Evolutionary conservation across 2,113 vertebrate genomes (phyloP).

Genomic region (Archocentrus centrarchus): DNA sequence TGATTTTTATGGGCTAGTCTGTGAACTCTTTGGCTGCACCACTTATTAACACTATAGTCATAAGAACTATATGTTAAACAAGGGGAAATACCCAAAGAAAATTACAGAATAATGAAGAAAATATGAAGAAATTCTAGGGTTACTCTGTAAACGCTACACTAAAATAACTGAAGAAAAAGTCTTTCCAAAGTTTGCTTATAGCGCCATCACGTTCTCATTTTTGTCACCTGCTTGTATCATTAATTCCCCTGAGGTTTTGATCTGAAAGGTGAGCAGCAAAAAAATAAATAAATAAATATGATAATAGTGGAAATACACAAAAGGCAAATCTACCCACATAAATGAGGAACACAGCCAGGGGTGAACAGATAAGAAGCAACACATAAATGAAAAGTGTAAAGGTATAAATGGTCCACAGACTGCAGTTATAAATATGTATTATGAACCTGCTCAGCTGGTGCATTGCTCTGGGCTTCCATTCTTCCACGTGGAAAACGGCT

Average conservation of each 20-base stretch:
- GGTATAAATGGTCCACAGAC: slow-evolving; percentile 69
- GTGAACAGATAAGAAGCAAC: slow-evolving; percentile 73
- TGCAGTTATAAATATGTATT: slow-evolving; percentile 78
- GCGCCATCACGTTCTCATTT: slow-evolving; percentile 24
- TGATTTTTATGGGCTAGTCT: not conserved
- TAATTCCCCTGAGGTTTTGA: slow-evolving; percentile 59
- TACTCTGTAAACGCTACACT: not conserved
- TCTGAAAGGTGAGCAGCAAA: slow-evolving; percentile 53
- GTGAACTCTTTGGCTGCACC: not conserved
- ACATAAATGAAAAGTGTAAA: slow-evolving; percentile 76
- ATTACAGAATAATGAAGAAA: not conserved
- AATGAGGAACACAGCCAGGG: slow-evolving; percentile 74
- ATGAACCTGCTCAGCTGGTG: slow-evolving; percentile 57
- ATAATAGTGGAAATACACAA: slow-evolving; percentile 66
- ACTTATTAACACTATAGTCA: not conserved
- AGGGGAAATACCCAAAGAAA: not conserved
- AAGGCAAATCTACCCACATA: slow-evolving; percentile 66
- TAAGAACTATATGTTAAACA: not conserved
- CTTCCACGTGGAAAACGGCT: slow-evolving; percentile 75
- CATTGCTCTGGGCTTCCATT: slow-evolving; percentile 59
- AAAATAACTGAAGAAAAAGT: slow-evolving; percentile 6
- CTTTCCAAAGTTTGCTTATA: slow-evolving; percentile 53
- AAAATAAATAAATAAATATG: slow-evolving; percentile 62
- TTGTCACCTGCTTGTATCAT: slow-evolving; percentile 54
- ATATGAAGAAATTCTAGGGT: not conserved